A percentile compares a stretch with the other conserved stretches of the same genome.
These are phyloP conservation scores for Ectropis grisescens DNA, from an alignment of 1,140 invertebrate genomes.

Conservation along the genomic window DNA sequence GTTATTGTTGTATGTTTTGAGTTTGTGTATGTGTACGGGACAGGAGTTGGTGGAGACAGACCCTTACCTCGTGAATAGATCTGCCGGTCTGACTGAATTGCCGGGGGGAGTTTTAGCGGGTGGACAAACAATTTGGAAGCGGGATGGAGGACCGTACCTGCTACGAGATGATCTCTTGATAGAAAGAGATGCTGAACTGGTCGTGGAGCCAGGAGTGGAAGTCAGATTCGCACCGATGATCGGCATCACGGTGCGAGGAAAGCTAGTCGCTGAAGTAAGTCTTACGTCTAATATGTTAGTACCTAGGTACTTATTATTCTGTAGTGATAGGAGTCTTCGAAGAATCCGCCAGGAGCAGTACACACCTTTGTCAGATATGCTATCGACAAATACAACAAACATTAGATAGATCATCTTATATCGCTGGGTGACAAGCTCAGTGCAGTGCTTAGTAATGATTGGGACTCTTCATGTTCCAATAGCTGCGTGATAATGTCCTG, in stretches of 20 bases:
- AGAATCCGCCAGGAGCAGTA: too few species aligned
- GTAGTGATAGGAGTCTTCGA: too few species aligned
- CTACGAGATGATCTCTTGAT: constrained; percentile 86
- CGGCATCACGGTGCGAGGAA: constrained; percentile 91
- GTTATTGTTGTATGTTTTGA: constrained; percentile 30
- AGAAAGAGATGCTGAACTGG: constrained; percentile 78
- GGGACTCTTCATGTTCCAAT: too few species aligned
- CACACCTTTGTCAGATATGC: too few species aligned
- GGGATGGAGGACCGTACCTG: constrained; percentile 80
- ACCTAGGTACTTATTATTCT: not conserved
- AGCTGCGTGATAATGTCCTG: too few species aligned
- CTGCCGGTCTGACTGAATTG: constrained; percentile 70
- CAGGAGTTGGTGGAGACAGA: constrained; percentile 37
- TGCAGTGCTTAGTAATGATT: too few species aligned
- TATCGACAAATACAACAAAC: too few species aligned
- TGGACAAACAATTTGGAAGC: constrained; percentile 69
- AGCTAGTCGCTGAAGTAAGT: constrained; percentile 88
- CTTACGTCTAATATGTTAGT: too few species aligned
- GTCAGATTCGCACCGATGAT: constrained; percentile 89
- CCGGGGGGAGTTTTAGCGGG: constrained; percentile 73
- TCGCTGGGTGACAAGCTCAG: too few species aligned
- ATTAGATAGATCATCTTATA: too few species aligned
- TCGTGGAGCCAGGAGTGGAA: constrained; percentile 88
- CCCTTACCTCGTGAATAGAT: constrained; percentile 53
- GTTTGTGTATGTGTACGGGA: constrained; percentile 33